These are phyloP conservation scores for Babyrousa celebensis DNA, from an alignment of 2,797 vertebrate species.

Conservation along the genomic window DNA sequence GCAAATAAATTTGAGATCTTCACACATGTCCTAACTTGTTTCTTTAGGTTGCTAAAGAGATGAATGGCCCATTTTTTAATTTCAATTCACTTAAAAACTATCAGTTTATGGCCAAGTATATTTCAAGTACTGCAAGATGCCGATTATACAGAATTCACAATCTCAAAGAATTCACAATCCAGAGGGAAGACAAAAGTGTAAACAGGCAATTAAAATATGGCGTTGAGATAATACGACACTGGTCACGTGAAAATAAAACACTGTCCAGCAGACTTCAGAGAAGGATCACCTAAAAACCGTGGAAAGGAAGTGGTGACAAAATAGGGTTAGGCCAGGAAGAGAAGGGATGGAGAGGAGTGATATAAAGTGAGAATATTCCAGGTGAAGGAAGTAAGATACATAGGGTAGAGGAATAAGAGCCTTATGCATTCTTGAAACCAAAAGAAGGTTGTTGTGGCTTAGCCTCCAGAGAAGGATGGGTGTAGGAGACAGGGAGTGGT, in stretches of 20 bases:
- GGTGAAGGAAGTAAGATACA: background rate
- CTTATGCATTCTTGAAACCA: background rate
- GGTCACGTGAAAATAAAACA: background rate
- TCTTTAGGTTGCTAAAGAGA: background rate
- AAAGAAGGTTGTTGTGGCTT: background rate
- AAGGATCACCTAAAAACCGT: background rate
- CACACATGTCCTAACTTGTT: background rate
- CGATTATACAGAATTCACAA: background rate
- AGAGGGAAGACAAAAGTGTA: background rate
- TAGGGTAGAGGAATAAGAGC: background rate
- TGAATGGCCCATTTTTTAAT: background rate
- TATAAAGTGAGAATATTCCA: background rate
- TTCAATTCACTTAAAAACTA: conserved; percentile 1
- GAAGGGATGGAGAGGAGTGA: background rate
- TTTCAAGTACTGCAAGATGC: background rate
- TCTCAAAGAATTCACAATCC: background rate
- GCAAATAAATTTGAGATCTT: background rate
- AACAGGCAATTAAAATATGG: background rate
- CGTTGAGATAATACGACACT: background rate
- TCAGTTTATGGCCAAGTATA: background rate
- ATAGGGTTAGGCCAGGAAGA: background rate
- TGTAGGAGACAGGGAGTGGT: background rate
- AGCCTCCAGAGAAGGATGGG: background rate
- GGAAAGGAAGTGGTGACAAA: background rate
- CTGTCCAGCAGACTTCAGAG: background rate